These are phyloP conservation scores for Bovichtus diacanthus DNA, from an alignment of 2,797 vertebrate genomes.

Conservation along the genomic window DNA sequence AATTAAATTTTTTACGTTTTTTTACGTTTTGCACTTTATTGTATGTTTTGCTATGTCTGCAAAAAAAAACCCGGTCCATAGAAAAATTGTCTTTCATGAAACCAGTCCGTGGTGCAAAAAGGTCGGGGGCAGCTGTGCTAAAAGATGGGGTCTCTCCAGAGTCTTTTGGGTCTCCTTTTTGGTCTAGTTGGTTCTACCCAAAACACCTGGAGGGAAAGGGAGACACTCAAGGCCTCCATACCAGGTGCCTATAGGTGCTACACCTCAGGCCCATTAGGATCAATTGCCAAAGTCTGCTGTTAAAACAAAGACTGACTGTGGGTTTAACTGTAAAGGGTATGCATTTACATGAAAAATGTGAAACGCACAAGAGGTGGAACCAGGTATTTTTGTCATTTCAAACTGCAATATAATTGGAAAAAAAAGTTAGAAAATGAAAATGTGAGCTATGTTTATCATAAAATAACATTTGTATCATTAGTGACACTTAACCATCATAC, in stretches of 20 bases:
- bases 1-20: too few relatives aligned
- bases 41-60: too few relatives aligned
- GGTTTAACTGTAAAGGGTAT: not conserved
- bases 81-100: too few relatives aligned
- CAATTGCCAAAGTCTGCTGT: not conserved
- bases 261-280: not conserved
- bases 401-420: not conserved
- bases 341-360: not conserved
- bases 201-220: slow-evolving; percentile 1
- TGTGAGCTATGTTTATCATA: not conserved
- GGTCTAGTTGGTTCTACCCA: not conserved
- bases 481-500: not conserved
- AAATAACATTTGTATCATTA: slow-evolving; percentile 12
- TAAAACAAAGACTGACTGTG: not conserved
- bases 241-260: not conserved
- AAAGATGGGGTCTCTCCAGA: not conserved
- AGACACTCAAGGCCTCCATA: not conserved
- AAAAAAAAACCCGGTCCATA: too few relatives aligned
- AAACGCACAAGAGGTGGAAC: not conserved
- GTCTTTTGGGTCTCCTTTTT: slow-evolving; percentile 6
- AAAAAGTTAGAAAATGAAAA: not conserved
- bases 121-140: too few relatives aligned
- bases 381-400: not conserved
- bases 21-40: too few relatives aligned
- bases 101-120: too few relatives aligned